These are phyloP conservation scores for Eutolmus rufibarbis DNA, from an alignment of 2,888 invertebrate genomes.

Conservation along the genomic window DNA sequence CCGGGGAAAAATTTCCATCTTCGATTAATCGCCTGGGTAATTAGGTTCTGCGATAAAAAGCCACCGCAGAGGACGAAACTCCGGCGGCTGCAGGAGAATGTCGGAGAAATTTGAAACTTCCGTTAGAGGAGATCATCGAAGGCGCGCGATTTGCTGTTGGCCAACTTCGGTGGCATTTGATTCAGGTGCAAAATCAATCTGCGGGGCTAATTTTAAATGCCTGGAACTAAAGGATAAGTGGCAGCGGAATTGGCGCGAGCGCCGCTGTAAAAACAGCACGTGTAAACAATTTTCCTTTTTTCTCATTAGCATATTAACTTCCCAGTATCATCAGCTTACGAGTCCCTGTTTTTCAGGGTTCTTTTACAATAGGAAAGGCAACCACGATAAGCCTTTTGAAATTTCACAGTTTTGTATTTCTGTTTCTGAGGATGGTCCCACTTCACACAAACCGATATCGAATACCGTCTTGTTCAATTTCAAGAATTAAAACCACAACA, in stretches of 20 bases:
- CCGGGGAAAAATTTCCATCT: background rate
- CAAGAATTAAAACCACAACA: too few species aligned
- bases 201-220: background rate
- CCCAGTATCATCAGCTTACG: background rate
- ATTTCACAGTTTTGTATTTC: background rate
- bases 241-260: background rate
- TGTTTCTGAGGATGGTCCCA: background rate
- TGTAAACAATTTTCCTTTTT: background rate
- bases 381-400: background rate
- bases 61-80: background rate
- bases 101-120: background rate
- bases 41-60: constrained; percentile 23
- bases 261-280: background rate
- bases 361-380: background rate
- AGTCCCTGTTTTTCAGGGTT: background rate
- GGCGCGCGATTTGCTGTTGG: background rate
- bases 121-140: background rate
- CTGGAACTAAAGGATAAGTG: background rate
- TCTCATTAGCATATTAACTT: background rate
- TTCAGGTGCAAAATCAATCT: background rate
- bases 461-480: too few species aligned
- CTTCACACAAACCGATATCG: background rate
- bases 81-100: background rate
- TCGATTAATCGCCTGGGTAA: background rate
- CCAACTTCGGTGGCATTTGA: background rate